Conservation (phyloP, 2,113 vertebrate species). For the Pelvicachromis taeniatus region DNA sequence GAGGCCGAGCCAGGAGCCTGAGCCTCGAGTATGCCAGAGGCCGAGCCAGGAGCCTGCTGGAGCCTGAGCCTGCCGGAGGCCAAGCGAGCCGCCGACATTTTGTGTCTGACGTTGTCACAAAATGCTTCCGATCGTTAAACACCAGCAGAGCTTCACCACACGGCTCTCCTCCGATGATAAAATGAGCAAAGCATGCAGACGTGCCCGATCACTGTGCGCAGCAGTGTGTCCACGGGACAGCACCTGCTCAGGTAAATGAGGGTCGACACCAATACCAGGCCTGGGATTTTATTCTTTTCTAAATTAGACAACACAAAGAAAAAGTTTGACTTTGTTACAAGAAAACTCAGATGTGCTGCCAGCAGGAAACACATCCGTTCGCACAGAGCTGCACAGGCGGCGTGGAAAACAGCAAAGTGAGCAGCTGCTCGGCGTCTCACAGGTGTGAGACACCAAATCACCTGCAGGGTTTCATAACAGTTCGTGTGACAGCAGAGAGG, state of each 20-base stretch:
- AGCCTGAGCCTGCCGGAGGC: too few relatives aligned
- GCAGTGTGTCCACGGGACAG: background rate
- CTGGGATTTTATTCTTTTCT: background rate
- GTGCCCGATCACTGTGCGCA: rapidly evolving
- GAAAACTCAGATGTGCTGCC: rapidly evolving
- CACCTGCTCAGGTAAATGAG: rapidly evolving
- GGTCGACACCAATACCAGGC: background rate
- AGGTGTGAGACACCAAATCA: background rate
- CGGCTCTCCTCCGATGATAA: background rate
- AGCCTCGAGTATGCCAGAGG: too few relatives aligned
- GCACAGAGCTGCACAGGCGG: background rate
- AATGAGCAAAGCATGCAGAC: rapidly evolving
- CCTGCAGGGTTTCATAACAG: background rate
- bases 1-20: too few relatives aligned
- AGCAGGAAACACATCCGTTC: background rate
- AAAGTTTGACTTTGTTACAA: background rate
- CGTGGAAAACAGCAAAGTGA: background rate
- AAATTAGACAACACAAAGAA: background rate
- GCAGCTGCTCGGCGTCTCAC: background rate
- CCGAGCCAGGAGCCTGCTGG: too few relatives aligned
- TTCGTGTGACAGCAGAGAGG: background rate
- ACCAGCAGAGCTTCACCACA: too few relatives aligned
- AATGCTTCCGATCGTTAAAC: background rate
- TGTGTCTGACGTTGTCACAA: too few relatives aligned
- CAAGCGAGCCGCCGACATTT: too few relatives aligned